A percentile compares a stretch with the other conserved stretches of the same genome.
Conservation (phyloP, 2,888 invertebrate species). For the Limnephilus marmoratus region DNA sequence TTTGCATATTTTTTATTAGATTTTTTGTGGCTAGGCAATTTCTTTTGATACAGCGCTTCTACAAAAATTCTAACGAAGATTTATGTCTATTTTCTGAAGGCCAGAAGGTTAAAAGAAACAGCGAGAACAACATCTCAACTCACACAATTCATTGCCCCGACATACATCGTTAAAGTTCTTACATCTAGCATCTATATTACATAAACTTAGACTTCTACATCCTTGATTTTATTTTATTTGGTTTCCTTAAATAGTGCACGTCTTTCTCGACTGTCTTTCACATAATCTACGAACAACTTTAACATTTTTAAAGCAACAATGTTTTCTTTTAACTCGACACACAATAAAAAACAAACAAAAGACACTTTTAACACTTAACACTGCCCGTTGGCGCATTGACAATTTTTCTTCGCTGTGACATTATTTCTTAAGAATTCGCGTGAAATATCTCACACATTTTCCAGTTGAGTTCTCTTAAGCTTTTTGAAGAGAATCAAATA, state of each 20-base stretch:
- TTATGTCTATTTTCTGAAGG: not conserved
- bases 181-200: not conserved
- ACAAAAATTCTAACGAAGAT: not conserved
- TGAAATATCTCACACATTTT: slow-evolving; percentile 31
- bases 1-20: not conserved
- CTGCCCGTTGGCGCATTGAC: slow-evolving; percentile 22
- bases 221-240: not conserved
- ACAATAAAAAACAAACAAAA: not conserved
- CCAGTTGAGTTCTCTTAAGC: not conserved
- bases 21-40: not conserved
- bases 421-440: slow-evolving; percentile 26
- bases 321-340: not conserved
- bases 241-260: not conserved
- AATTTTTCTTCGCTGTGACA: not conserved
- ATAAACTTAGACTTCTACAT: not conserved
- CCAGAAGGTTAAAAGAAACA: not conserved
- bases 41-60: not conserved
- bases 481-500: slow-evolving; percentile 6
- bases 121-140: not conserved
- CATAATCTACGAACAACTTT: not conserved
- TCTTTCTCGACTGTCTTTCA: not conserved
- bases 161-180: not conserved
- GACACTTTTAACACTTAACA: slow-evolving; percentile 16
- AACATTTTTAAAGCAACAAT: not conserved
- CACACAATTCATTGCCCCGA: not conserved